These are phyloP conservation scores for Ruditapes philippinarum DNA, from an alignment of 1,140 invertebrate genomes.

Conservation along the genomic window DNA sequence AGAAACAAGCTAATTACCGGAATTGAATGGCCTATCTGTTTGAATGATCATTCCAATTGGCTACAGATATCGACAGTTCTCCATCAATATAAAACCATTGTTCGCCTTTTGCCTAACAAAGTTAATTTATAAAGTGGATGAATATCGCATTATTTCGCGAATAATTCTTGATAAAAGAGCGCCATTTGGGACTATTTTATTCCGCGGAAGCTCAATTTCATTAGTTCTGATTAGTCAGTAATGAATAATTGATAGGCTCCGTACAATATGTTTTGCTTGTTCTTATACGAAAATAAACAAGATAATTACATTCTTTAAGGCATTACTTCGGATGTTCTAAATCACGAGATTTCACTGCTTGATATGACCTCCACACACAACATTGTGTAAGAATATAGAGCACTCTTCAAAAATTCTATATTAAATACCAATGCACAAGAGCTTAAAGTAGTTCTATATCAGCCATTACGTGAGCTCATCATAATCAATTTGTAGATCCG, in stretches of 20 bases:
- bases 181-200: conserved; percentile 65
- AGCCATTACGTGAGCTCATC: too few species aligned
- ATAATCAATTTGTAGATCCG: too few species aligned
- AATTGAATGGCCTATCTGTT: conserved; percentile 26
- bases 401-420: too few species aligned
- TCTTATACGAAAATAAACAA: conserved; percentile 27
- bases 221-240: conserved; percentile 51
- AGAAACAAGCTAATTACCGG: conserved; percentile 12
- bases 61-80: background rate
- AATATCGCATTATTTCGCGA: conserved; percentile 60
- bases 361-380: too few species aligned
- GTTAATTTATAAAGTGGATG: conserved; percentile 68
- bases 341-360: too few species aligned
- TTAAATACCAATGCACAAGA: too few species aligned
- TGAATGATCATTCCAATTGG: conserved; percentile 45
- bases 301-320: background rate
- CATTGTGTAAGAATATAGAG: too few species aligned
- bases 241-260: conserved; percentile 61
- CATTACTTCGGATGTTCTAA: background rate
- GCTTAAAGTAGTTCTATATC: too few species aligned
- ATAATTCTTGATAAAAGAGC: conserved; percentile 63
- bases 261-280: conserved; percentile 20
- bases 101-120: conserved; percentile 54
- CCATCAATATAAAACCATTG: conserved; percentile 30
- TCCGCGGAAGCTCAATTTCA: conserved; percentile 41